Evolutionary conservation across 1,140 invertebrate genomes (phyloP).

Genomic region (Aphis gossypii): DNA sequence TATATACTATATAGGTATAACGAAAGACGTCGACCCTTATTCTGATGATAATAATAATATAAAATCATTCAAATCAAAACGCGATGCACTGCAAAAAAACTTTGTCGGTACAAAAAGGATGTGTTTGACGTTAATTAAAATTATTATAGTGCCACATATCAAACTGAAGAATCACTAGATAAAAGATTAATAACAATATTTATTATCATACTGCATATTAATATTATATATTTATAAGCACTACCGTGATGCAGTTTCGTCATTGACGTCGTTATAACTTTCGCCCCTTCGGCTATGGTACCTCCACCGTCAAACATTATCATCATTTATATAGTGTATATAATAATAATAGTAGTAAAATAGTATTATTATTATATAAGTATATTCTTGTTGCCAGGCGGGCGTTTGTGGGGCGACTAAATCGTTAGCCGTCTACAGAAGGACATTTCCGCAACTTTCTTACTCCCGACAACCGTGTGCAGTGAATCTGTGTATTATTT

Average conservation of each 20-base stretch:
- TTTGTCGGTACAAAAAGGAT: background rate
- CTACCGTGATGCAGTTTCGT: background rate
- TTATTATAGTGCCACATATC: background rate
- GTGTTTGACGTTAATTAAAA: background rate
- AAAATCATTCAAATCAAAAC: background rate
- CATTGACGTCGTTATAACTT: background rate
- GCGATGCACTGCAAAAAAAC: background rate
- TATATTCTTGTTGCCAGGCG: background rate
- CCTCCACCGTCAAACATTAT: background rate
- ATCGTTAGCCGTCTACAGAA: background rate
- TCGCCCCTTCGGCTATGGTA: background rate
- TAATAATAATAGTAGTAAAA: background rate
- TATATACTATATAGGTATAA: background rate
- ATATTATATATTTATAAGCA: background rate
- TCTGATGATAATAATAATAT: background rate
- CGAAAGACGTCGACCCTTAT: background rate
- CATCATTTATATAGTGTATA: background rate
- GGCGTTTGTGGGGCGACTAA: background rate
- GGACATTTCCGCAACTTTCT: background rate
- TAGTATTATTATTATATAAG: background rate
- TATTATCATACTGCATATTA: background rate
- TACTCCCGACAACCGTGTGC: background rate
- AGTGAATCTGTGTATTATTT: background rate
- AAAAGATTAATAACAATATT: background rate
- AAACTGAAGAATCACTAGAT: background rate